Conservation (phyloP, 2,797 vertebrate genomes). For the Squalus acanthias region DNA sequence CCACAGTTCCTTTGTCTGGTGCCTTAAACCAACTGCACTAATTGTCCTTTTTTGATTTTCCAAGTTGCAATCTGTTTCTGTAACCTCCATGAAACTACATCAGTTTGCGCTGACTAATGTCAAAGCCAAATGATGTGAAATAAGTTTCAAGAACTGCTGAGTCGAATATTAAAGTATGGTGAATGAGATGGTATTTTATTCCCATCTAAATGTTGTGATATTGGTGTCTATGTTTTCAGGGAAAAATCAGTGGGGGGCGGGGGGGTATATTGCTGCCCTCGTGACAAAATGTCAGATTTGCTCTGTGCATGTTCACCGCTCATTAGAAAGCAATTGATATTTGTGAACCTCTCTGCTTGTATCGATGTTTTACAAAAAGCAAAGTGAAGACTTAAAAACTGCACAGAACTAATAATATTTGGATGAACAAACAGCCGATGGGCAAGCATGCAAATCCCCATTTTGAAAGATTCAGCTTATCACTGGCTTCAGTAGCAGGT, state of each 20-base stretch:
- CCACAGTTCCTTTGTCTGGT: neutral
- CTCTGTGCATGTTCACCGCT: neutral
- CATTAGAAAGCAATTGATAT: neutral
- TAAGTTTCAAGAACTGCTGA: neutral
- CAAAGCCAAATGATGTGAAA: neutral
- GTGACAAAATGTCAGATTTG: neutral
- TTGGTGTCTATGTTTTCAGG: neutral
- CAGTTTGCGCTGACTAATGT: neutral
- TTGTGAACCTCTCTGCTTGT: neutral
- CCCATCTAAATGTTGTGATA: neutral
- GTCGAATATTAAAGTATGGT: neutral
- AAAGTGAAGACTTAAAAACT: neutral
- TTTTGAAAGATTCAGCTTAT: neutral
- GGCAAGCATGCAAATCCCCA: neutral
- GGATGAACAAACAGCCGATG: neutral
- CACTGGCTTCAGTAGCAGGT: neutral
- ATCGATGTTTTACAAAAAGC: neutral
- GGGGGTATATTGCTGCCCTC: neutral
- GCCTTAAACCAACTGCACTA: neutral
- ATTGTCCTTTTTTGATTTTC: neutral
- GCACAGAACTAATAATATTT: neutral
- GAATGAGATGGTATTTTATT: neutral
- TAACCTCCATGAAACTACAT: neutral
- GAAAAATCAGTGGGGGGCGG: neutral
- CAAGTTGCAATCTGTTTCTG: neutral